Percentiles rank a stretch among this genome's conserved stretches.
These are phyloP conservation scores for Ammospiza caudacuta DNA, from an alignment of 2,113 vertebrate species.

Conservation along the genomic window DNA sequence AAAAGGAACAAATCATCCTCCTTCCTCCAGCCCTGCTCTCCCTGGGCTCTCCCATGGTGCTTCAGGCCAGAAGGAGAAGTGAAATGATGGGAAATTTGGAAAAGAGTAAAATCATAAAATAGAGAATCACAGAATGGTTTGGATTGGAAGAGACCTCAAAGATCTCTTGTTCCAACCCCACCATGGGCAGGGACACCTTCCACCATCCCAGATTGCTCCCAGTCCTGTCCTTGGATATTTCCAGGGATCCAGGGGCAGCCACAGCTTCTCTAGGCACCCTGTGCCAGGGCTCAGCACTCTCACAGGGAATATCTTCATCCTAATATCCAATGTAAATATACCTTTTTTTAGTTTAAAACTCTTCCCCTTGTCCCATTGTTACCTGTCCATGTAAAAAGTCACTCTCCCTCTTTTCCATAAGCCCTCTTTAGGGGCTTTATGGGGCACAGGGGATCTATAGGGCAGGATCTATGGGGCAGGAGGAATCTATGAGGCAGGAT, in stretches of 20 bases:
- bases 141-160: not conserved
- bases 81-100: not conserved
- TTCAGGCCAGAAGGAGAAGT: not conserved
- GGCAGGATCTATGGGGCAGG: too few relatives aligned
- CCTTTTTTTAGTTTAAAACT: not conserved
- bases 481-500: too few relatives aligned
- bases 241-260: not conserved
- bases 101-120: not conserved
- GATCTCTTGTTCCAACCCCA: not conserved
- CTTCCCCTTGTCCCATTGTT: not conserved
- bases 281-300: accelerated
- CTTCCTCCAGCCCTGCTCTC: not conserved
- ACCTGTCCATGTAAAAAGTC: not conserved
- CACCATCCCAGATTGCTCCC: accelerated
- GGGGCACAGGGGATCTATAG: too few relatives aligned
- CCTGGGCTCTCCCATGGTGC: not conserved
- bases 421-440: not conserved
- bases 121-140: not conserved
- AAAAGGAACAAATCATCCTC: not conserved
- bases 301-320: not conserved
- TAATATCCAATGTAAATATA: not conserved
- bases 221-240: not conserved
- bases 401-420: not conserved
- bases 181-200: not conserved
- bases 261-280: too few relatives aligned